These are phyloP conservation scores for Rafetus swinhoei DNA, from an alignment of 2,113 vertebrate species.

Conservation along the genomic window DNA sequence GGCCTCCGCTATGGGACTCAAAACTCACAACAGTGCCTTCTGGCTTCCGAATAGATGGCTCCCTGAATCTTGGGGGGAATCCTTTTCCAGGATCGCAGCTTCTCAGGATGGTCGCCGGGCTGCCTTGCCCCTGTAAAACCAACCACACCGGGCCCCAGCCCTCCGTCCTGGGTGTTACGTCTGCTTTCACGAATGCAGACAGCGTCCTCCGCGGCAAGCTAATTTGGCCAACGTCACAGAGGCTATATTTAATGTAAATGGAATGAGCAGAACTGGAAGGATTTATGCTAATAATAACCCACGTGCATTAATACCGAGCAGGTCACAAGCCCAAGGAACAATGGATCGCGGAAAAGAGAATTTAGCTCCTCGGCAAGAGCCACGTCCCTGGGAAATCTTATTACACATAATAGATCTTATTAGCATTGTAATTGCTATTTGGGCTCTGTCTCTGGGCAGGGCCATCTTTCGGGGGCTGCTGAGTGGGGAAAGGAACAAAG, in stretches of 20 bases:
- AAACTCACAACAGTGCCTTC: not conserved
- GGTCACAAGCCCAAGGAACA: conserved; percentile 66
- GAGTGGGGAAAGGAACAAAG: not conserved
- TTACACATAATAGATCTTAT: conserved; percentile 63
- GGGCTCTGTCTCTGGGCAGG: not conserved
- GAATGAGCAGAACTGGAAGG: conserved; percentile 55
- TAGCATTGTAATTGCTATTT: not conserved
- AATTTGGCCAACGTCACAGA: conserved; percentile 60
- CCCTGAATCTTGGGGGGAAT: not conserved
- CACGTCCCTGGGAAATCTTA: conserved; percentile 39
- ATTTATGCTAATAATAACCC: conserved; percentile 73
- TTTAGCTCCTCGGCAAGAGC: conserved; percentile 44
- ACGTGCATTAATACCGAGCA: conserved; percentile 59
- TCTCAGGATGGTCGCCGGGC: not conserved
- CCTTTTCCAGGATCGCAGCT: not conserved
- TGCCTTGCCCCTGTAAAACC: not conserved
- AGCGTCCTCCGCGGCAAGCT: conserved; percentile 60
- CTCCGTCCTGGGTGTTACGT: not conserved
- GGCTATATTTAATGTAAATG: conserved; percentile 69
- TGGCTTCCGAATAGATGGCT: not conserved
- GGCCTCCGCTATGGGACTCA: not conserved
- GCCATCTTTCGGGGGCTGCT: not conserved
- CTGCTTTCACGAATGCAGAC: conserved; percentile 57
- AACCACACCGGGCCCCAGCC: not conserved
- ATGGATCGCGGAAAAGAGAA: conserved; percentile 58